phyloP scores from a whole-genome alignment of 2,113 vertebrate genomes.

The Etheostoma spectabile region DNA sequence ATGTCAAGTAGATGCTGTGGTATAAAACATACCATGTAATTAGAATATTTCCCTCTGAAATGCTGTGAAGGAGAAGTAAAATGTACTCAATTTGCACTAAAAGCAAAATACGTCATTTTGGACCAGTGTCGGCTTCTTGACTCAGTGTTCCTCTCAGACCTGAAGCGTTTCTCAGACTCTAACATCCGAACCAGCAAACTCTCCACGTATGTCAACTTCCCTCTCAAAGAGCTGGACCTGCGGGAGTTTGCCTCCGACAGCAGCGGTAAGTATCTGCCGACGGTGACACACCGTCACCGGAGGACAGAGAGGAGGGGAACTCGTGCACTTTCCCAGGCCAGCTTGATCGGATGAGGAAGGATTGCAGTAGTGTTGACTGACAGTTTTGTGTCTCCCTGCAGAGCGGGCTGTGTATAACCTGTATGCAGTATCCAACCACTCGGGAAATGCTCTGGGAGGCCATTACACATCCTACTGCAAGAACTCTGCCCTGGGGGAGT shows the following conservation, averaged over 20 bases:
- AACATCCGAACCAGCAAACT: constrained; percentile 93
- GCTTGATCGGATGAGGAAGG: background rate
- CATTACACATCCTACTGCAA: constrained; percentile 98
- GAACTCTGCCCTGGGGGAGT: constrained; percentile 89
- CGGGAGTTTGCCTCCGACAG: constrained; percentile 91
- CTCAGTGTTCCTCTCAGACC: constrained; percentile 80
- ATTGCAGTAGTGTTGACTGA: background rate
- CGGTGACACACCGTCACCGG: background rate
- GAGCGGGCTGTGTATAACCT: constrained; percentile 93
- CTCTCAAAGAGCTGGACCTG: constrained; percentile 94
- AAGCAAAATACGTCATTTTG: background rate
- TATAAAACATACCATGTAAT: background rate
- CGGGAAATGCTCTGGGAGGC: constrained; percentile 94
- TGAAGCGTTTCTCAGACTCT: constrained; percentile 96
- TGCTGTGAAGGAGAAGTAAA: background rate
- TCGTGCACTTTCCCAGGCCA: background rate
- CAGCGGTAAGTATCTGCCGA: constrained; percentile 86
- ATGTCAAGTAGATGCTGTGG: background rate
- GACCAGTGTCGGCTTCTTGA: constrained; percentile 81
- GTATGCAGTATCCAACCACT: constrained; percentile 96
- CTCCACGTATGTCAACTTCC: constrained; percentile 94
- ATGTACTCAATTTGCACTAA: background rate
- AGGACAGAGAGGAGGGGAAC: background rate
- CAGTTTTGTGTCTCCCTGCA: constrained; percentile 61
- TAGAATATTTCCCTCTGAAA: background rate